Conservation (phyloP, 2,113 vertebrate genomes). For the Odocoileus hemionus region DNA sequence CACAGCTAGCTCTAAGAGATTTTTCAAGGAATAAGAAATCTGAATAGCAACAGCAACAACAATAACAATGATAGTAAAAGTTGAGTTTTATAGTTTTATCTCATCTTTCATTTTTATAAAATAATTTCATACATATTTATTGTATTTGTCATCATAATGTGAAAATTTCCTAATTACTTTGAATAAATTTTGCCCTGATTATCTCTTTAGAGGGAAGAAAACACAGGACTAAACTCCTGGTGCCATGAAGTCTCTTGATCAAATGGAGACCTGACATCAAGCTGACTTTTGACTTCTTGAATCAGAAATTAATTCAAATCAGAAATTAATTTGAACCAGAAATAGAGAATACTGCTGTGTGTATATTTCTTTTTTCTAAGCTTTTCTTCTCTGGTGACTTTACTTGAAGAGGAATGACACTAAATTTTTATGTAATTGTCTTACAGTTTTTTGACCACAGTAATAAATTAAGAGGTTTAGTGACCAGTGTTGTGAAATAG, state of each 20-base stretch:
- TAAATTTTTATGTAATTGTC: not conserved
- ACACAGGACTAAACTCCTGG: not conserved
- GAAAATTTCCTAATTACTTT: not conserved
- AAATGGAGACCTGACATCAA: not conserved
- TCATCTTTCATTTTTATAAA: not conserved
- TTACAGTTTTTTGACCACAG: not conserved
- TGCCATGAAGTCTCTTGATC: not conserved
- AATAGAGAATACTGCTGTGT: not conserved
- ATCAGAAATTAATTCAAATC: not conserved
- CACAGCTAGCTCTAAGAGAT: not conserved
- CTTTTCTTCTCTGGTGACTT: not conserved
- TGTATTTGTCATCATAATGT: not conserved
- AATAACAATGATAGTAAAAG: not conserved
- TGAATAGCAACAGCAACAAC: not conserved
- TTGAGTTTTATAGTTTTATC: not conserved
- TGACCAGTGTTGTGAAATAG: not conserved
- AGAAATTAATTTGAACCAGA: not conserved
- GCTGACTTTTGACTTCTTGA: conserved; percentile 18
- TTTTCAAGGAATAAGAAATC: not conserved
- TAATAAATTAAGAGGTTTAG: not conserved
- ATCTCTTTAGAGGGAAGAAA: not conserved
- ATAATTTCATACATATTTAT: not conserved
- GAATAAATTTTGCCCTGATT: not conserved
- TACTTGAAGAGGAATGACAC: not conserved
- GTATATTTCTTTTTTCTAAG: not conserved